Percentiles rank a stretch among this genome's conserved stretches.
phyloP scores from a whole-genome alignment of 2,113 vertebrate species.

The Potamarius usumacintae region DNA sequence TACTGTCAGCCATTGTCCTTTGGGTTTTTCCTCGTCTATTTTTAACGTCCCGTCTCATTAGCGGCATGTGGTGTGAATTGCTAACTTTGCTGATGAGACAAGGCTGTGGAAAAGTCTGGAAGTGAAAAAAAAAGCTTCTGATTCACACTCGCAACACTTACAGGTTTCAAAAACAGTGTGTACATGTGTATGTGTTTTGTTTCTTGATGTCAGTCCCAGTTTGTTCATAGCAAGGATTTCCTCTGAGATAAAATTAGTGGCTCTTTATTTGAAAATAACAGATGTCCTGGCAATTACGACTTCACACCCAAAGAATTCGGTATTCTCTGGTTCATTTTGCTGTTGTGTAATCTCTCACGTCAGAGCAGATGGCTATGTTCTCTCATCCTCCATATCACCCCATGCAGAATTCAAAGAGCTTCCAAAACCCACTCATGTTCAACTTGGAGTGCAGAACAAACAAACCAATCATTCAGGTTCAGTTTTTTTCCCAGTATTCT shows the following conservation, averaged over 20 bases:
- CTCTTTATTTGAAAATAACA: constrained; percentile 16
- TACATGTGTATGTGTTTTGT: background rate
- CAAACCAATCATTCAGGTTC: background rate
- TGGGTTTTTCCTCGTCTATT: constrained; percentile 10
- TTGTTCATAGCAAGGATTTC: constrained; percentile 9
- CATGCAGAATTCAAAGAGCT: background rate
- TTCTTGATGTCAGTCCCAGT: constrained; percentile 6
- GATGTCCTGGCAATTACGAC: background rate
- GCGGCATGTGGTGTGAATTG: constrained; percentile 20
- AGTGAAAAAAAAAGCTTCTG: background rate
- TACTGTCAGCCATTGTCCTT: background rate
- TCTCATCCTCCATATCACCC: background rate
- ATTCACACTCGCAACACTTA: no score
- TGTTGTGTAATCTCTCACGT: background rate
- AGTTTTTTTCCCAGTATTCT: background rate
- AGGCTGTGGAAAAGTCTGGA: background rate
- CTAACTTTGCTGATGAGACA: constrained; percentile 27
- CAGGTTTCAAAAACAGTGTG: background rate
- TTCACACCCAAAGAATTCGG: constrained; percentile 5
- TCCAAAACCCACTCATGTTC: background rate
- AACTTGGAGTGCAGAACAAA: background rate
- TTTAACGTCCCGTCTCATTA: constrained; percentile 10
- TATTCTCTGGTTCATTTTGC: background rate
- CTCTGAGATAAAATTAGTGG: constrained; percentile 4
- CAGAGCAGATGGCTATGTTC: background rate